A percentile compares a stretch with the other conserved stretches of the same genome.
These are phyloP conservation scores for Virgularia gustaviana DNA, from an alignment of 92 coral and sea anemone species.

Conservation along the genomic window DNA sequence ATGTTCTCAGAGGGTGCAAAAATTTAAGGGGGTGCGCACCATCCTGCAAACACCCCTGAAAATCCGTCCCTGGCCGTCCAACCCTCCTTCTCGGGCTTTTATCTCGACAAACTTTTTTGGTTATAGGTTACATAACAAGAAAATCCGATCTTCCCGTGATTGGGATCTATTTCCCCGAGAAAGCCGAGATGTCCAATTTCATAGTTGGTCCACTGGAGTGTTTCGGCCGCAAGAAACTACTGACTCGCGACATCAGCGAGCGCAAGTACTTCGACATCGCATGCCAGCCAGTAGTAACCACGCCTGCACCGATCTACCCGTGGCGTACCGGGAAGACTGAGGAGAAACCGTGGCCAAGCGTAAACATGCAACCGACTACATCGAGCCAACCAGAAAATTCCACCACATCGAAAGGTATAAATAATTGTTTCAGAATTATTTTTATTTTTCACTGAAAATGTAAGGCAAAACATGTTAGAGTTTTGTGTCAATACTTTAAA, in stretches of 20 bases:
- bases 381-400: no score
- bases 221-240: conserved; percentile 48
- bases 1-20: no score
- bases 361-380: background rate
- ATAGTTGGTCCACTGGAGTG: conserved; percentile 92
- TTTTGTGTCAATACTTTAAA: no score
- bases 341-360: background rate
- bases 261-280: conserved; percentile 16
- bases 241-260: conserved; percentile 13
- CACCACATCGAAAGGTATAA: no score
- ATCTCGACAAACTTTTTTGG: background rate
- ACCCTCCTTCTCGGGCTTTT: background rate
- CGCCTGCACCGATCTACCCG: conserved; percentile 27
- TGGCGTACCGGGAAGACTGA: background rate
- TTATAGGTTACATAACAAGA: conserved; percentile 71
- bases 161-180: conserved; percentile 61
- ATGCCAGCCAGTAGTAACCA: conserved; percentile 30
- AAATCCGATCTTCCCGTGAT: conserved; percentile 77
- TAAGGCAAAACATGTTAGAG: no score
- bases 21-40: no score
- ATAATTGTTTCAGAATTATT: no score
- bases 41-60: no score
- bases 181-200: conserved; percentile 69
- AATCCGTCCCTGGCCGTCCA: no score
- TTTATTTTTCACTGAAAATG: no score